phyloP scores from a whole-genome alignment of 2,888 invertebrate species.

The Acronicta aceris region DNA sequence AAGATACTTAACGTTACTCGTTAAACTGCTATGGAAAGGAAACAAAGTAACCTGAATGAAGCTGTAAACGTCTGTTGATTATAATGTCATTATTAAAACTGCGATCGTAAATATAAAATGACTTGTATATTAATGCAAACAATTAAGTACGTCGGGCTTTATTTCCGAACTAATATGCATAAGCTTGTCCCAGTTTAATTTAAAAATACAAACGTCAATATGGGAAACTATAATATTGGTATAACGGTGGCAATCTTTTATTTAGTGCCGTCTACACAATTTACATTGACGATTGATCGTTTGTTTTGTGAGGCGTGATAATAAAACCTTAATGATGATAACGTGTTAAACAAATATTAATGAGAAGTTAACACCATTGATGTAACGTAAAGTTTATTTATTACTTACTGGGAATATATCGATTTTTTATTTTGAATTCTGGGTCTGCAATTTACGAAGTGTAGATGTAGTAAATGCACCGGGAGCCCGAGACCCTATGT shows the following conservation, averaged over 20 bases:
- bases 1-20: slow-evolving; percentile 15
- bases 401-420: too few species aligned
- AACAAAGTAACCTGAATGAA: slow-evolving; percentile 39
- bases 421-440: slow-evolving; percentile 15
- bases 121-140: slow-evolving; percentile 31
- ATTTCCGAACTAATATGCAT: slow-evolving; percentile 62
- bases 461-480: too few species aligned
- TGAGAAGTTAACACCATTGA: slow-evolving; percentile 18
- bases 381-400: slow-evolving; percentile 26
- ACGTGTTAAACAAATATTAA: slow-evolving; percentile 11
- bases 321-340: slow-evolving; percentile 28
- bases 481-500: too few species aligned
- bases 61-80: slow-evolving; percentile 28
- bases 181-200: slow-evolving; percentile 70
- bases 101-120: slow-evolving; percentile 35
- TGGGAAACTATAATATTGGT: slow-evolving; percentile 63
- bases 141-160: slow-evolving; percentile 55
- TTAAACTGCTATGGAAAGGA: slow-evolving; percentile 11
- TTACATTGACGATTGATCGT: slow-evolving; percentile 52
- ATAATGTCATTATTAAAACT: slow-evolving; percentile 29
- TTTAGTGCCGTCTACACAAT: slow-evolving; percentile 60
- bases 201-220: slow-evolving; percentile 73
- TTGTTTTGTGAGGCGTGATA: slow-evolving; percentile 32
- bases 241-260: slow-evolving; percentile 70
- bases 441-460: background rate